These are phyloP conservation scores for Heliconius charithonia DNA, from an alignment of 2,888 invertebrate species.

Conservation along the genomic window DNA sequence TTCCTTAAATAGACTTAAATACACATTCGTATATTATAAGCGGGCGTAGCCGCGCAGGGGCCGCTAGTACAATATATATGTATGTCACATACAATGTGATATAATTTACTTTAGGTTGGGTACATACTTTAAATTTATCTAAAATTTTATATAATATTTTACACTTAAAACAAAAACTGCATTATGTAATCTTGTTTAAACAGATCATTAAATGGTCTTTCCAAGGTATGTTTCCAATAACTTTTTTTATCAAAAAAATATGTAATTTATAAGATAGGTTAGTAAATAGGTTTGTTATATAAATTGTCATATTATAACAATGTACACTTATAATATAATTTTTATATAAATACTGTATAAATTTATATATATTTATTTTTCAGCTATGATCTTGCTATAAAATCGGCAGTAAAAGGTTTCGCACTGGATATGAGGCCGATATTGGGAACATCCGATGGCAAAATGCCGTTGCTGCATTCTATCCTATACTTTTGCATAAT, in stretches of 20 bases:
- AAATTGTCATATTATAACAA: not conserved
- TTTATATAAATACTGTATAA: not conserved
- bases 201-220: not conserved
- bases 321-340: not conserved
- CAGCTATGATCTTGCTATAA: conserved; percentile 50
- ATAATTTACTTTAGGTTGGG: too few species aligned
- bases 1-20: too few species aligned
- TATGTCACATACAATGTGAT: too few species aligned
- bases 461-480: conserved; percentile 59
- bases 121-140: too few species aligned
- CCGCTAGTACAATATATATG: too few species aligned
- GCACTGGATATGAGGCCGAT: conserved; percentile 68
- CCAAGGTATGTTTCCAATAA: too few species aligned
- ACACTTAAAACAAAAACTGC: too few species aligned
- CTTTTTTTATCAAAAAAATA: not conserved
- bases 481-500: conserved; percentile 81
- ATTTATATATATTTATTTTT: not conserved
- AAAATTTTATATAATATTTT: too few species aligned
- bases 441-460: conserved; percentile 63
- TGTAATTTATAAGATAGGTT: not conserved
- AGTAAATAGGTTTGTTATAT: not conserved
- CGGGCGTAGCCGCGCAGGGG: too few species aligned
- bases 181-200: not conserved
- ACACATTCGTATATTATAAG: too few species aligned
- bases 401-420: conserved; percentile 63